phyloP scores from a whole-genome alignment of 2,797 vertebrate species.

The Choloepus didactylus region DNA sequence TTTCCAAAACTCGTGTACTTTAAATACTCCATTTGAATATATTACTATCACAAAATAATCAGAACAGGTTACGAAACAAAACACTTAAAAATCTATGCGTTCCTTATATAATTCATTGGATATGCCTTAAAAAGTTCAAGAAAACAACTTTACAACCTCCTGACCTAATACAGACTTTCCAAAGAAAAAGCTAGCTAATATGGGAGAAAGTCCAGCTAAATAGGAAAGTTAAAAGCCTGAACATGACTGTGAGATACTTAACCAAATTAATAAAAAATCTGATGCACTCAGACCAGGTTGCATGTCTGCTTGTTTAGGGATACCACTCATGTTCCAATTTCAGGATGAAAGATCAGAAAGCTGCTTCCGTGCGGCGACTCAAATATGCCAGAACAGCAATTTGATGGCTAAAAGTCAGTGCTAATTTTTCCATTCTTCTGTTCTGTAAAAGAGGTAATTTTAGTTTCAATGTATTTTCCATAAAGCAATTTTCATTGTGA shows the following conservation, averaged over 20 bases:
- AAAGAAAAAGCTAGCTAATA: not conserved
- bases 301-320: not conserved
- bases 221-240: not conserved
- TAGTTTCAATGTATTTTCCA: not conserved
- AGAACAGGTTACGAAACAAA: constrained; percentile 32
- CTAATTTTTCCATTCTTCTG: not conserved
- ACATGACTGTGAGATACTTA: not conserved
- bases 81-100: not conserved
- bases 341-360: not conserved
- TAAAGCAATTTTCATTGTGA: not conserved
- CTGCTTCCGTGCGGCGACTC: not conserved
- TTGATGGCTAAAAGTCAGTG: not conserved
- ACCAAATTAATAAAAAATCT: not conserved
- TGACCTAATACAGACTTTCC: not conserved
- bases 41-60: constrained; percentile 27
- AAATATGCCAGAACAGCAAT: not conserved
- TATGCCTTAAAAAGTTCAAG: constrained; percentile 17
- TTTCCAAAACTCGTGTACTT: not conserved
- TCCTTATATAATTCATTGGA: not conserved
- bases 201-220: not conserved
- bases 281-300: not conserved
- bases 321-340: not conserved
- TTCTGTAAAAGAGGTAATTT: not conserved
- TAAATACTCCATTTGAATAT: not conserved
- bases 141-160: constrained; percentile 50